Evolutionary conservation across 2,888 invertebrate genomes (phyloP), one percentile per base, ranked within the genome.

Genomic region (Steinernema hermaphroditum): DNA sequence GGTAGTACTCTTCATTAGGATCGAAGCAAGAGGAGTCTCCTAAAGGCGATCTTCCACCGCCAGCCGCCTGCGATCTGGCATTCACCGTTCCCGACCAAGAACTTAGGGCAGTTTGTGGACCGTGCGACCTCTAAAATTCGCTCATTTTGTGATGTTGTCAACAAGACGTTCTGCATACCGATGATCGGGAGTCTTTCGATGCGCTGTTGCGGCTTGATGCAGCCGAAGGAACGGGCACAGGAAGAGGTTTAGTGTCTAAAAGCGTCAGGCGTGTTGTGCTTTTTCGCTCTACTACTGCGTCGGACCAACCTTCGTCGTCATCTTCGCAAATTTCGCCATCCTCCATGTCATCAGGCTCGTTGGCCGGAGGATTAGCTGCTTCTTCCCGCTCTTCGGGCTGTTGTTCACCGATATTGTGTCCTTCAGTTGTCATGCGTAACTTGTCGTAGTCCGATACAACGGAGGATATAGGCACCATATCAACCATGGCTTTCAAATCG

Each of bases 401-500:
- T 54, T 54, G 54, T 54, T 54, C 54, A 54, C 54, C 54, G 54
- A 54, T 54, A 54, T 27, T 54, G 54, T 54, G 54, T 54, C 54
- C 54, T 54, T 54, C 54, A 54, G 24, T 54, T 24, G 54, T 54
- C 54, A 54, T 54, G 27, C 54, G 54, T 54, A 54, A 54, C 54
- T 54, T 54, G 54, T 54, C 54, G 54, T 54, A 54, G 27, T 54
- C 54, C 54, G 54, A 54, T 54, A 54, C 54, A 54, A 54, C 54
- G n/a, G 68, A 41, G 37, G 73, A 68, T 70, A 62, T 70, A 27
- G 75, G 43, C 70, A 78, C 76, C 70, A 80, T 73, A 70, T 80
- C 79, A 70, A 77, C 76, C 78, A 78, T 78, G 72, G 70, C 69
- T 70, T 74, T 69, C 34, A 76, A 76, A 44, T 34, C 29, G 32